Evolutionary conservation across 2,888 invertebrate genomes (phyloP), one percentile per base, ranked within the genome.

Genomic region (Nipponacmea schrenckii): DNA sequence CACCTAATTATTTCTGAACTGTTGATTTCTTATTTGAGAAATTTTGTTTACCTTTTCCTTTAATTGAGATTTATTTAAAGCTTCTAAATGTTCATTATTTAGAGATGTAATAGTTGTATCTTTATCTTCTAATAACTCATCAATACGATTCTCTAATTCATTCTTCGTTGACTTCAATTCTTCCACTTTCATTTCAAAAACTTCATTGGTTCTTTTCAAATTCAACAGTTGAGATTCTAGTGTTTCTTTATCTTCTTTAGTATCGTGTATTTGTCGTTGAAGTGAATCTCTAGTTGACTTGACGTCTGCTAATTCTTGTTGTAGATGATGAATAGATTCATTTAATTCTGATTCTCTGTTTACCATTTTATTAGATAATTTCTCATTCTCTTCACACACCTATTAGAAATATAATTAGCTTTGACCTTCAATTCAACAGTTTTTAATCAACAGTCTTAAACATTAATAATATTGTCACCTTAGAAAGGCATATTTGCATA

Each of bases 61-160:
- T 80, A 76, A 68, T 74, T 76, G 62, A 77, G 78, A 73, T 73
- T 77, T 44, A 79, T 75, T 24, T 10, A 56, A 24, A 24, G 79
- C 74, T 70, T 80, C 77, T 17, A 80, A 73, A 67, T 72, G 70
- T 69, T 79, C 71, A 24, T 77, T 68, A 62, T 69, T 79, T 0
- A 78, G 77, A 62, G 79, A 79, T 62, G 73, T 76, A n/a, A 80
- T 73, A 17, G 78, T 79, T 64, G 76, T 76, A 69, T 80, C 79
- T 66, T 79, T 77, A 69, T 82, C 80, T 62, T 64, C 71, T 45
- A 77, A 44, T 15, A 81, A 71, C 64, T 80, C 81, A 66, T 78
- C 79, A 20, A 82, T 72, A 17, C 81, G 67, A 12, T 69, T 70
- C 75, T 84, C 80, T 64, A 80, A 70, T 15, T 77, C 76, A 14